Evolutionary conservation across 2,888 invertebrate genomes (phyloP), one percentile per base, ranked within the genome.

Genomic region (Nemurella pictetii): DNA sequence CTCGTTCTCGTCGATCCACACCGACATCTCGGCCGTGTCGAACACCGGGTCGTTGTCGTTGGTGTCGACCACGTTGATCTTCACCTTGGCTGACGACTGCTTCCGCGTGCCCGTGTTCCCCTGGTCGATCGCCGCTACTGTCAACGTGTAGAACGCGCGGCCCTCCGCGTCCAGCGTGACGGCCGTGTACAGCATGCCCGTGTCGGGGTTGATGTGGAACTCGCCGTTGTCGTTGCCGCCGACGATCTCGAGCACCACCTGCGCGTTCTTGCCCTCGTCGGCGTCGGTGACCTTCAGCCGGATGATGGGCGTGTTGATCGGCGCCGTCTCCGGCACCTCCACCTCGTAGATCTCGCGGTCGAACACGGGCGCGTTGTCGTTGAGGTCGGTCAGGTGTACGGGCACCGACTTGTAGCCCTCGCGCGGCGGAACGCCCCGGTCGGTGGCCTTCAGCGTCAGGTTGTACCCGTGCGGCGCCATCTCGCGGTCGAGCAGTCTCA

Each of bases 21-120:
- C 95, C 20, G 94, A 93, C 89, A 94, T 92, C 88, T 94, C 93
- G 3, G 93, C 90, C 85, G 93, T 92, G 87, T 96, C 95, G 89
- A 98, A 98, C 83, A 95, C 92, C 0, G 98, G 98, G 88, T 97
- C 96, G 90, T 98, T 98, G 90, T 99, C 98, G 90, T 99, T 99
- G 84, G 96, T 95, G 90, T 98, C 98, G 84, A 95, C 91, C 2
- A 99, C 94, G 88, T 95, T 94, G 83, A 99, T 94, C 91, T 96
- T 96, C 0, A 99, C 96, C 91, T 97, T 96, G 0, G 97, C 97
- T 0, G 97, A 97, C 3, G 96, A 96, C 89, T 96, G 96, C 88
- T 96, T 95, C 82, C 97, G 92, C 20, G 95, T 94, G 0, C 96
- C 96, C 0, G 94, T 94, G 89, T 96, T 95, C 0, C 96, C 96